Evolutionary conservation across 1,140 invertebrate genomes (phyloP).

Genomic region (Dysdera silvatica): DNA sequence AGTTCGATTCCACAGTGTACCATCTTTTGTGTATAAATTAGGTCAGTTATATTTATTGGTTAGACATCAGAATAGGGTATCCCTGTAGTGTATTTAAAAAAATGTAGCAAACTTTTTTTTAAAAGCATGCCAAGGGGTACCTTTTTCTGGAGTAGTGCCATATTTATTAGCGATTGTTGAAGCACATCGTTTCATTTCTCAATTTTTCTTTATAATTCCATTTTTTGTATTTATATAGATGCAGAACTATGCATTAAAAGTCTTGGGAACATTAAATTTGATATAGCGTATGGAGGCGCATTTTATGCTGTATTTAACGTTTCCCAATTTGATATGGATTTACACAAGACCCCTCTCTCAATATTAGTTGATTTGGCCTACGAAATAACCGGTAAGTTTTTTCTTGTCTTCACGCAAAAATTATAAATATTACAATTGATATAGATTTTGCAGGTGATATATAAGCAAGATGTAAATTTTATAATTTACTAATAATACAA

Average conservation of each 20-base stretch:
- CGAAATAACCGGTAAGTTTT: conserved; percentile 10
- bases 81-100: background rate
- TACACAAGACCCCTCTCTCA: background rate
- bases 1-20: conserved; percentile 23
- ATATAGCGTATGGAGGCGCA: conserved; percentile 19
- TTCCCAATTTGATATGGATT: background rate
- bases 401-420: too few relatives aligned
- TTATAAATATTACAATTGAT: too few relatives aligned
- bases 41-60: background rate
- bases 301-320: conserved; percentile 20
- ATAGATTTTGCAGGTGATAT: too few relatives aligned
- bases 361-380: background rate
- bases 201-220: background rate
- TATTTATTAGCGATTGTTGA: background rate
- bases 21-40: conserved; percentile 18
- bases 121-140: background rate
- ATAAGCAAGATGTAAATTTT: too few relatives aligned
- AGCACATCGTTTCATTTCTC: background rate
- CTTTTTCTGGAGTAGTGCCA: background rate
- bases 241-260: background rate
- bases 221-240: background rate
- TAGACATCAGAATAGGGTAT: background rate
- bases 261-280: conserved; percentile 2
- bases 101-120: background rate
- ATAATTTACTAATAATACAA: too few relatives aligned